Percentiles rank a stretch among this genome's conserved stretches.
Evolutionary conservation across 2,113 vertebrate species (phyloP).

Genomic region (Cavia aperea): DNA sequence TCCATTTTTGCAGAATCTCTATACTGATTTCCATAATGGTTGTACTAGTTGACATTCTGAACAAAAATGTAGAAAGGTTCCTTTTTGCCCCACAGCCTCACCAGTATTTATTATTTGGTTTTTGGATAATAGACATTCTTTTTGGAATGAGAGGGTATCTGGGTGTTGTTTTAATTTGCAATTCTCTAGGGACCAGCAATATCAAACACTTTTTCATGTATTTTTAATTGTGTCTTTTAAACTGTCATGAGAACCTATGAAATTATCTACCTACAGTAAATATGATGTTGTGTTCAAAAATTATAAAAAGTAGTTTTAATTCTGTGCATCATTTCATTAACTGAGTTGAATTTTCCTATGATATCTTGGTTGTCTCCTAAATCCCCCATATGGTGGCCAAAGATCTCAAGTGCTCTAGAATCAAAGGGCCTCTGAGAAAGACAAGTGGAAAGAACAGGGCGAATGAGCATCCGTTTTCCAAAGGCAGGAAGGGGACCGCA

Average conservation of each 20-base stretch:
- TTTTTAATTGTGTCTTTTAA: slow-evolving; percentile 22
- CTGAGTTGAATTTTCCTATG: background rate
- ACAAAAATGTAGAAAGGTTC: background rate
- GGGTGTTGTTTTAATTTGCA: background rate
- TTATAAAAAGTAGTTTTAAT: background rate
- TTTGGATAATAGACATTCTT: background rate
- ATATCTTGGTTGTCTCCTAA: background rate
- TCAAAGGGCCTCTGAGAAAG: background rate
- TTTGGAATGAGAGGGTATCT: background rate
- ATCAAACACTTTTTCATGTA: background rate
- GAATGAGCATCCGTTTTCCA: slow-evolving; percentile 64
- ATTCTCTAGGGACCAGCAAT: background rate
- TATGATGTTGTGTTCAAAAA: background rate
- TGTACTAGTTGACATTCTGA: background rate
- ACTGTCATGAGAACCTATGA: background rate
- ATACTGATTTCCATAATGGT: background rate
- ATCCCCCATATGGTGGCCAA: background rate
- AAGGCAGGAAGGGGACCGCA: slow-evolving; percentile 71
- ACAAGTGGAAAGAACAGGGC: slow-evolving; percentile 38
- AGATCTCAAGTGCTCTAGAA: background rate
- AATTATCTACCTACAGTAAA: background rate
- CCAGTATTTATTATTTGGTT: background rate
- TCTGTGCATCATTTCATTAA: background rate
- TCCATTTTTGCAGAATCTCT: background rate
- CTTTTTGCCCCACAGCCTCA: background rate